Evolutionary conservation across 2,888 invertebrate species (phyloP), one percentile per base, ranked within the genome.

Genomic region (Limnephilus rhombicus): DNA sequence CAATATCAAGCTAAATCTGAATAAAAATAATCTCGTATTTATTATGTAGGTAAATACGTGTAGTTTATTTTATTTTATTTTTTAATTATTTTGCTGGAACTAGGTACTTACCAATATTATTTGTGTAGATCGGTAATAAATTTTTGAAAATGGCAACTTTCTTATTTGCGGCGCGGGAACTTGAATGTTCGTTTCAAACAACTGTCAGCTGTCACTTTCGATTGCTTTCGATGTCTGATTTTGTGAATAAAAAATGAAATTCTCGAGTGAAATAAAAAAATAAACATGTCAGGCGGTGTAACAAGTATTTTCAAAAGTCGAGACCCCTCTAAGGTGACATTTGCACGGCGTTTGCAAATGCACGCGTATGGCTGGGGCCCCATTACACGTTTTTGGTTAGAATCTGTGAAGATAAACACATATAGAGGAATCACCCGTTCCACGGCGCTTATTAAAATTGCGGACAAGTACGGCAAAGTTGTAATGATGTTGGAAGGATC

Each of bases 401-500:
- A 96, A 94, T 96, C 96, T 0, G 96, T 96, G 2, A 96, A 96
- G 94, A 95, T 96, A 91, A 95, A 95, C 92, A 94, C 94, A 49
- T 94, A 93, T 41, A 94, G 94, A 92, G 95, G 94, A 81, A 93
- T 94, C 49, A 94, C 94, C 41, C 94, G 94, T 34, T 95, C 96
- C 13, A 94, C 94, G 18, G 96, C 96, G 37, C 95, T 95, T 11
- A 92, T 96, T 11, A 95, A 95, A 94, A 94, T 96, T 92, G 94
- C 94, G 45, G 96, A 96, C 94, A 94, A 94, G 93, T 95, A 95
- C 45, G 96, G 96, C 2, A 95, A 95, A 94, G 94, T 95, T 29
- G 95, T 95, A 37, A 96, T 96, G 94, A 93, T 95, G 45, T 93
- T 96, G 2, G 95, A 94, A 94, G 96, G 96, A 34, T 93, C 94